phyloP scores from a whole-genome alignment of 1,140 invertebrate species.

The Brachionus plicatilis region DNA sequence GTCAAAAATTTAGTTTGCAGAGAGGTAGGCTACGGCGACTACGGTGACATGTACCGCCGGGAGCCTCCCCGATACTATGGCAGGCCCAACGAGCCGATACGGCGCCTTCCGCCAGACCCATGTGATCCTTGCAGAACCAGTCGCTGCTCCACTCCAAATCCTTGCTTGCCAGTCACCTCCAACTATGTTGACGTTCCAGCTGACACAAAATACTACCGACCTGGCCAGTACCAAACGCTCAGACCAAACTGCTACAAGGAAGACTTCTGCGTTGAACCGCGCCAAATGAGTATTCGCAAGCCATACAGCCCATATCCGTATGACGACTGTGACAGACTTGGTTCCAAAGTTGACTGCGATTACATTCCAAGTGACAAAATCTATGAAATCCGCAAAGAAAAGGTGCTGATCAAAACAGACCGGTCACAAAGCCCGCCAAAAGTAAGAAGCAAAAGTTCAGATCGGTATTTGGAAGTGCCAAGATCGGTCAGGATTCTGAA shows the following conservation, averaged over 20 bases:
- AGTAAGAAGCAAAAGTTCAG: constrained; percentile 26
- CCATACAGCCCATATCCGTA: not conserved
- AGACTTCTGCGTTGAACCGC: not conserved
- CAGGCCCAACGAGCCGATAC: not conserved
- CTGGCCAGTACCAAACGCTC: not conserved
- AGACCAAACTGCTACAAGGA: not conserved
- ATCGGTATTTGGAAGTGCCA: constrained; percentile 23
- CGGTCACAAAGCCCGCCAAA: not conserved
- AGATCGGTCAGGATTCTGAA: constrained; percentile 17
- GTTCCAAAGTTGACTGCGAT: not conserved
- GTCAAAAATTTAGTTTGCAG: constrained; percentile 1
- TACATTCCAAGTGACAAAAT: constrained; percentile 21
- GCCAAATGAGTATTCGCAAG: not conserved
- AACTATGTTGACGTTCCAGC: not conserved
- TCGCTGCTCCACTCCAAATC: not conserved
- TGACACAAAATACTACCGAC: constrained; percentile 26
- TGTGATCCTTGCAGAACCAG: not conserved
- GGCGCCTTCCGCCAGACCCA: not conserved
- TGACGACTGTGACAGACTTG: not conserved
- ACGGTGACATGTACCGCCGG: not conserved
- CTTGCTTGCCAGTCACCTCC: not conserved
- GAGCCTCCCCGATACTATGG: not conserved
- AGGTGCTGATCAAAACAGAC: constrained; percentile 18
- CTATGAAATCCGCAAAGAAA: constrained; percentile 39
- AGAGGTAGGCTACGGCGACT: not conserved